Evolutionary conservation across 2,888 invertebrate genomes (phyloP).

Genomic region (Tetranychus piercei): DNA sequence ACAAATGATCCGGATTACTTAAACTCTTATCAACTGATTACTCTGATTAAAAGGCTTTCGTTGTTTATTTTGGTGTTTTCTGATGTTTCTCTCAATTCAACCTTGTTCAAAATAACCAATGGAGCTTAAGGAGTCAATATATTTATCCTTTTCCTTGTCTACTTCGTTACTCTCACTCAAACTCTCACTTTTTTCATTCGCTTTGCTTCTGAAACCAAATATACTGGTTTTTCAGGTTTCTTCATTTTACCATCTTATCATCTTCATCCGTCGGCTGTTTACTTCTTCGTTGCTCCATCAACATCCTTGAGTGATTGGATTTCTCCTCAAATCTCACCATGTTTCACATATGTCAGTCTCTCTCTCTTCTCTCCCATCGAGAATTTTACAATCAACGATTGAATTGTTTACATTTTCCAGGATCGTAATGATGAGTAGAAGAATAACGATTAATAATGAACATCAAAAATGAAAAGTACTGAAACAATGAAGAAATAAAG

Average conservation of each 20-base stretch:
- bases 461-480: not conserved
- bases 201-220: not conserved
- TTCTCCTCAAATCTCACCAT: not conserved
- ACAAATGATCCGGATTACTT: too few species aligned
- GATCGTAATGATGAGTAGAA: not conserved
- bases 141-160: not conserved
- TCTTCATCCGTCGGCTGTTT: not conserved
- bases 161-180: not conserved
- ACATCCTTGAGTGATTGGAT: not conserved
- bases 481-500: not conserved
- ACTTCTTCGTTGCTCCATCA: not conserved
- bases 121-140: not conserved
- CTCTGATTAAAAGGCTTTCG: too few species aligned
- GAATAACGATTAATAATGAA: not conserved
- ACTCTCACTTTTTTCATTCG: constrained; percentile 6
- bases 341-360: not conserved
- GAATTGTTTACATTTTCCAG: not conserved
- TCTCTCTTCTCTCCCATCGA: not conserved
- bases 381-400: not conserved
- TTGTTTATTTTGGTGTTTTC: not conserved
- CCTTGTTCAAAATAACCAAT: constrained; percentile 2
- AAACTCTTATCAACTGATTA: too few species aligned
- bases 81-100: not conserved
- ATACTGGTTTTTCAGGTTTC: not conserved
- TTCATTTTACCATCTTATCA: not conserved